These are phyloP conservation scores for Agonopterix arenella DNA, from an alignment of 2,888 invertebrate genomes.

Conservation along the genomic window DNA sequence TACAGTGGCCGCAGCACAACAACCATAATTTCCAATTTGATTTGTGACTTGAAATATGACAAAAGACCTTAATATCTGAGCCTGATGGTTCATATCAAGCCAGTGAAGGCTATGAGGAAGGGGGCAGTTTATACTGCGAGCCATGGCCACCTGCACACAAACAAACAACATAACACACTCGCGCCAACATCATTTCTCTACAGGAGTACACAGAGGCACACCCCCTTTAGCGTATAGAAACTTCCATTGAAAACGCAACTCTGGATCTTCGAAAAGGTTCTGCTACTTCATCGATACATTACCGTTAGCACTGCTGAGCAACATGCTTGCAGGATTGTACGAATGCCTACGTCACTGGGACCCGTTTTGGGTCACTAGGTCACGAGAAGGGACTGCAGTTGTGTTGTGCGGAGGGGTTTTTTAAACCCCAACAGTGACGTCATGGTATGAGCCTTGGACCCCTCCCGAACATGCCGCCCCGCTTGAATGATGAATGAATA, in stretches of 20 bases:
- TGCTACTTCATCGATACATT: slow-evolving; percentile 14
- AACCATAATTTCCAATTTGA: slow-evolving; percentile 9
- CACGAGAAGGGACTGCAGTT: slow-evolving; percentile 66
- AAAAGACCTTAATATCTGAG: slow-evolving; percentile 14
- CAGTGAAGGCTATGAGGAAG: slow-evolving; percentile 26
- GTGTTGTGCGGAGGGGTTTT: slow-evolving; percentile 46
- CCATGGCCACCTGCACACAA: slow-evolving; percentile 22
- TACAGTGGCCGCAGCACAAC: no score
- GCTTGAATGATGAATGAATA: slow-evolving; percentile 68
- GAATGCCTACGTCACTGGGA: slow-evolving; percentile 59
- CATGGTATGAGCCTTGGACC: slow-evolving; percentile 45
- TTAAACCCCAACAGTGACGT: slow-evolving; percentile 62
- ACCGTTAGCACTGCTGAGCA: slow-evolving; percentile 12
- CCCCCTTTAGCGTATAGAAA: slow-evolving; percentile 38
- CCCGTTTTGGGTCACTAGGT: slow-evolving; percentile 51
- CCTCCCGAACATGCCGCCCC: slow-evolving; percentile 27
- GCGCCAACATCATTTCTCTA: slow-evolving; percentile 12
- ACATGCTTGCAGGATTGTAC: slow-evolving; percentile 45
- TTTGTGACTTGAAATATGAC: slow-evolving; percentile 18
- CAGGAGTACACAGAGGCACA: slow-evolving; percentile 16
- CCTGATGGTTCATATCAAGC: slow-evolving; percentile 19
- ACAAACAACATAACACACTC: slow-evolving; percentile 23
- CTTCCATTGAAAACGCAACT: slow-evolving; percentile 62
- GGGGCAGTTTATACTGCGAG: slow-evolving; percentile 10
- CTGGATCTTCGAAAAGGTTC: slow-evolving; percentile 32